Percentiles rank a stretch among this genome's conserved stretches.
phyloP scores from a whole-genome alignment of 2,888 invertebrate species.

The Sinelater perroti region DNA sequence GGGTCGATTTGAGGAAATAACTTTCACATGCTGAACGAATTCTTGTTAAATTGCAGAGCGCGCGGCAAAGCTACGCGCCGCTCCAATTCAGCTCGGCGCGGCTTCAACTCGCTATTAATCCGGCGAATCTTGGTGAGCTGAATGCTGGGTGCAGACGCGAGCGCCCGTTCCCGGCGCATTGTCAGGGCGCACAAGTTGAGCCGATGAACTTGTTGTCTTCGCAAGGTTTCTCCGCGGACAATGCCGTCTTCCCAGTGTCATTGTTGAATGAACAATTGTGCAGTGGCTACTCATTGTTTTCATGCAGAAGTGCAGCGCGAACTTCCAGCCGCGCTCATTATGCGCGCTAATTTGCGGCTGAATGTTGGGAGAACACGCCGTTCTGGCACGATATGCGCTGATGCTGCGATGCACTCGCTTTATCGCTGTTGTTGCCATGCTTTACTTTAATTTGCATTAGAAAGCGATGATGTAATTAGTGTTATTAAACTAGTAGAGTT shows the following conservation, averaged over 20 bases:
- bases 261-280: slow-evolving; percentile 31
- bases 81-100: background rate
- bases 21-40: slow-evolving; percentile 18
- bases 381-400: background rate
- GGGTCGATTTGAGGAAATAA: slow-evolving; percentile 23
- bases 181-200: slow-evolving; percentile 2
- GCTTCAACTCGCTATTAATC: no score
- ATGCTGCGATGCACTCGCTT: no score
- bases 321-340: background rate
- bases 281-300: slow-evolving; percentile 20
- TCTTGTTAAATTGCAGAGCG: slow-evolving; percentile 7
- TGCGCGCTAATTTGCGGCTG: slow-evolving; percentile 22
- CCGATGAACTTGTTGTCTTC: slow-evolving; percentile 25
- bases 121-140: no score
- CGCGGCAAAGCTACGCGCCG: background rate
- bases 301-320: slow-evolving; percentile 8
- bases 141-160: no score
- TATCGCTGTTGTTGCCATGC: no score
- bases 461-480: no score
- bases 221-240: slow-evolving; percentile 23
- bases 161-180: no score
- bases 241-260: slow-evolving; percentile 27
- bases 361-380: slow-evolving; percentile 11
- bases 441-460: no score
- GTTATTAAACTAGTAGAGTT: no score